Conservation (phyloP, 1,140 invertebrate genomes). For the Dendroctonus valens region DNA sequence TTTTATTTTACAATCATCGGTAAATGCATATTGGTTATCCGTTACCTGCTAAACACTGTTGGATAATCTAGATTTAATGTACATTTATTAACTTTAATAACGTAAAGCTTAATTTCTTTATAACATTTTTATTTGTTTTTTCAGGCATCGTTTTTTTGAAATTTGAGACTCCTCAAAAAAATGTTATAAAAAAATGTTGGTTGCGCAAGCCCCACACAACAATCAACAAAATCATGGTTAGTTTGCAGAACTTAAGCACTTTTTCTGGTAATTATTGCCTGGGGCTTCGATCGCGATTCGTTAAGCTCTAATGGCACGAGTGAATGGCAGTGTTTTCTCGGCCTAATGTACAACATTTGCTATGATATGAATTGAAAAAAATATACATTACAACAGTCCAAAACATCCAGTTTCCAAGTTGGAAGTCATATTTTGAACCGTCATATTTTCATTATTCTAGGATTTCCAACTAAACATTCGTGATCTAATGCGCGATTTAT, state of each 20-base stretch:
- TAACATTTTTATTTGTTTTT: background rate
- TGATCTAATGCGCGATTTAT: background rate
- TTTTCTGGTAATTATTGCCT: background rate
- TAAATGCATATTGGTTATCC: too few relatives aligned
- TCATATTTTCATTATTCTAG: background rate
- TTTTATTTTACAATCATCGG: too few relatives aligned
- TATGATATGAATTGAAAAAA: conserved; percentile 12
- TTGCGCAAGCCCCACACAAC: background rate
- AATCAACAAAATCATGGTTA: background rate
- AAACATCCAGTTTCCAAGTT: background rate
- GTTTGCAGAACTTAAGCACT: background rate
- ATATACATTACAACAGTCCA: conserved; percentile 6
- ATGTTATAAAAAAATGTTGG: background rate
- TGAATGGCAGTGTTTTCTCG: conserved; percentile 22
- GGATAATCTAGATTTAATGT: too few relatives aligned
- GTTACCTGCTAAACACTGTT: too few relatives aligned
- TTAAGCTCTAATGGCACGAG: conserved; percentile 12
- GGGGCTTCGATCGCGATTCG: too few relatives aligned
- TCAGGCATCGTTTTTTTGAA: background rate
- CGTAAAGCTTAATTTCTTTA: background rate
- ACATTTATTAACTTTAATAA: too few relatives aligned
- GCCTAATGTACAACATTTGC: conserved; percentile 5
- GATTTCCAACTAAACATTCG: background rate
- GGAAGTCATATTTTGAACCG: background rate
- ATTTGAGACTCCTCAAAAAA: too few relatives aligned